phyloP scores from a whole-genome alignment of 1,140 invertebrate genomes.

The Drosophila paulistorum region DNA sequence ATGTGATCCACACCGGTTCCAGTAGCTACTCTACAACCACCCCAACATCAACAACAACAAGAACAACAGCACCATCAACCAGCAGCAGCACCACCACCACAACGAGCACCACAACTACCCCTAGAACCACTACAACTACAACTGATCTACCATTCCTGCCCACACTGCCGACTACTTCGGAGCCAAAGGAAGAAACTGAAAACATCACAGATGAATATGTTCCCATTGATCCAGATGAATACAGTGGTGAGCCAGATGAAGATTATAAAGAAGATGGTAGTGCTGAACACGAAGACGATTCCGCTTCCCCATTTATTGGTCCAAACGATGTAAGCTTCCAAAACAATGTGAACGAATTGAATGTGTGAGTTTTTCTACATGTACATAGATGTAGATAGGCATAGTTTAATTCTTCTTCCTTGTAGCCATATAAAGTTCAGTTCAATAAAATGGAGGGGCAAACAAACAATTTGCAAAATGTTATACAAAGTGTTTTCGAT shows the following conservation, averaged over 20 bases:
- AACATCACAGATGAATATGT: neutral
- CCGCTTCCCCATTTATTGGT: no score
- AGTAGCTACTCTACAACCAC: constrained; percentile 4
- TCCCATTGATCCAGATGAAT: neutral
- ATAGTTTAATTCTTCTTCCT: neutral
- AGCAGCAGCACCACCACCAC: neutral
- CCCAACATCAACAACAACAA: constrained; percentile 13
- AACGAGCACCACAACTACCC: constrained; percentile 3
- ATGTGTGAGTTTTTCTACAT: neutral
- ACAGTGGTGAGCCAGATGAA: neutral
- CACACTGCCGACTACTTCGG: constrained; percentile 18
- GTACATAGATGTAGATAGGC: neutral
- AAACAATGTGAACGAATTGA: neutral
- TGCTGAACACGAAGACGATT: neutral
- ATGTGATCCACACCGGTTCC: neutral
- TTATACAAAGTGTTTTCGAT: neutral
- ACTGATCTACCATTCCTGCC: constrained; percentile 25
- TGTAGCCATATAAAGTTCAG: constrained; percentile 5
- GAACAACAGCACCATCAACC: no score
- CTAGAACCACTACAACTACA: constrained; percentile 25
- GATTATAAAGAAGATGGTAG: neutral
- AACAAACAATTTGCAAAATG: neutral
- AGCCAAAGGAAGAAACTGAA: neutral
- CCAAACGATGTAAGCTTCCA: neutral
- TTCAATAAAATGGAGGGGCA: neutral